Conservation (phyloP, 2,113 vertebrate species). For the Petaurus breviceps region DNA sequence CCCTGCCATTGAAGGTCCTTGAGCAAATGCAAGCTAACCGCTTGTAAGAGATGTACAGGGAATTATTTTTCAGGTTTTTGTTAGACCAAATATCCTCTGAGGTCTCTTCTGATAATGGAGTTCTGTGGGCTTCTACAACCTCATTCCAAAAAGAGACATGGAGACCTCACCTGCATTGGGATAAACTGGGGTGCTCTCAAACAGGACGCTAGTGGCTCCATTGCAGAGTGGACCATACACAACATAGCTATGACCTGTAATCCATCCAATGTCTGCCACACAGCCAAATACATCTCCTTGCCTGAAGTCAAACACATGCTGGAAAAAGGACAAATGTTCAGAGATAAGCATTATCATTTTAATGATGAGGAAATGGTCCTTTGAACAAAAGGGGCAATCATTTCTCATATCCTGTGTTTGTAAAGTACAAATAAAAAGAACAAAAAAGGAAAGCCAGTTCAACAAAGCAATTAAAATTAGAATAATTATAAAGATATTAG, state of each 20-base stretch:
- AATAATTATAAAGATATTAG: neutral
- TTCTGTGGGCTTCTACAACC: neutral
- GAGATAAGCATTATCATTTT: neutral
- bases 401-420: neutral
- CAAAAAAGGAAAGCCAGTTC: neutral
- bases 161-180: slow-evolving; percentile 91
- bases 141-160: neutral
- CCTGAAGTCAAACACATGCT: slow-evolving; percentile 93
- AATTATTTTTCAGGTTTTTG: neutral
- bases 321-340: slow-evolving; percentile 60
- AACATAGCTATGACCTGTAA: slow-evolving; percentile 96
- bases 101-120: neutral
- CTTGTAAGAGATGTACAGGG: neutral
- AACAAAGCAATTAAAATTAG: neutral
- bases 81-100: neutral
- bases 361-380: neutral
- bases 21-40: neutral
- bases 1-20: neutral
- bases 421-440: neutral
- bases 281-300: slow-evolving; percentile 93
- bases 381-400: neutral
- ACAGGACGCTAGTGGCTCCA: slow-evolving; percentile 93
- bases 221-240: slow-evolving; percentile 96
- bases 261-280: slow-evolving; percentile 95
- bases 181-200: slow-evolving; percentile 94